phyloP scores from a whole-genome alignment of 2,113 vertebrate species.

The Hemichromis elongatus region DNA sequence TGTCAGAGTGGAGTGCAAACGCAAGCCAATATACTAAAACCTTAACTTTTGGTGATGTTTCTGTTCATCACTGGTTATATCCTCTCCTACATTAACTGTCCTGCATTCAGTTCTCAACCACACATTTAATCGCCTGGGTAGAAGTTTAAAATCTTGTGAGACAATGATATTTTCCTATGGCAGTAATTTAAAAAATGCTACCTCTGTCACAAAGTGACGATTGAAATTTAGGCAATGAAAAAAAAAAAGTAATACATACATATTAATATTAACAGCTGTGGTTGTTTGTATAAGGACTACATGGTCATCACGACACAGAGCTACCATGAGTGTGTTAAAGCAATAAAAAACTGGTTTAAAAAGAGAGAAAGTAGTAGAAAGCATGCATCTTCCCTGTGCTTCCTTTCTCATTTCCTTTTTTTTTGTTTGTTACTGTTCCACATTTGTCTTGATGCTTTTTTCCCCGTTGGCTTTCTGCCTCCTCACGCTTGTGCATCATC shows the following conservation, averaged over 20 bases:
- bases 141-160: neutral
- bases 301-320: neutral
- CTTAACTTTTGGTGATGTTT: neutral
- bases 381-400: neutral
- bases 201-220: neutral
- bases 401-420: neutral
- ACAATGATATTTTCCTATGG: neutral
- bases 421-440: neutral
- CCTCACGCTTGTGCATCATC: neutral
- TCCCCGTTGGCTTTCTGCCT: neutral
- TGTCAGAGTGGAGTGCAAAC: constrained; percentile 42
- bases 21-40: constrained; percentile 24
- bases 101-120: neutral
- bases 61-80: neutral
- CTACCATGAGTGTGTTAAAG: neutral
- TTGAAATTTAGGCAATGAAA: neutral
- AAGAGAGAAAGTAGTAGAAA: neutral
- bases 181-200: neutral
- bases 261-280: neutral
- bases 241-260: neutral
- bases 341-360: neutral
- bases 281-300: neutral
- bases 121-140: neutral
- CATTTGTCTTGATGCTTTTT: constrained; percentile 4
- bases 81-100: neutral